Conservation (phyloP, 2,888 invertebrate genomes). For the Netelia melanura region DNA sequence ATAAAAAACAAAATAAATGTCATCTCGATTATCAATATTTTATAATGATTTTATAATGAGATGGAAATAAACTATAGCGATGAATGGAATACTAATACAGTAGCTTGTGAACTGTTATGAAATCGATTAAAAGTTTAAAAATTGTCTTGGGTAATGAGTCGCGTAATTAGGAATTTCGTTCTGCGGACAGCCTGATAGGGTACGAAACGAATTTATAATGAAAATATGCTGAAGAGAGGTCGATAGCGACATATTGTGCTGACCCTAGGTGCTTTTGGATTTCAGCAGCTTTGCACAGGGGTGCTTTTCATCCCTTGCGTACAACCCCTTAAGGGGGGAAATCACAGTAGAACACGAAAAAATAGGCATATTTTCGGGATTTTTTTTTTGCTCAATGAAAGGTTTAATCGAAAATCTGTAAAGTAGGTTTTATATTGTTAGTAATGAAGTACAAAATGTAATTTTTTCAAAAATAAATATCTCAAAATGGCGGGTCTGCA, state of each 20-base stretch:
- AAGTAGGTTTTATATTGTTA: too few species aligned
- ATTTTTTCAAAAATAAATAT: too few species aligned
- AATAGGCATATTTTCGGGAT: too few species aligned
- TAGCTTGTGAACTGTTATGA: background rate
- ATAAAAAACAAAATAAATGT: background rate
- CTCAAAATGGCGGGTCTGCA: too few species aligned
- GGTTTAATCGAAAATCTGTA: too few species aligned
- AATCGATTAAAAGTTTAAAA: background rate
- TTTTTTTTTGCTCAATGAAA: too few species aligned
- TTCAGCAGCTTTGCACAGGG: background rate
- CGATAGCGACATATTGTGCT: background rate
- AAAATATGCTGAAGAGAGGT: slow-evolving; percentile 25
- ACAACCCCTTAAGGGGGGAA: background rate
- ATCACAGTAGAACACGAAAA: too few species aligned
- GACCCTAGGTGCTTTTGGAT: background rate
- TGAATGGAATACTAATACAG: background rate
- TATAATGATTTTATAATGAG: background rate
- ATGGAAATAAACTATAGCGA: background rate
- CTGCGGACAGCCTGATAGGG: slow-evolving; percentile 27
- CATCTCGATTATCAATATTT: background rate
- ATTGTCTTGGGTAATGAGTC: background rate
- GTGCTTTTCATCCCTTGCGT: background rate
- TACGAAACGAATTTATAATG: slow-evolving; percentile 35
- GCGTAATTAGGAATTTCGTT: background rate
- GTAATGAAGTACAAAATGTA: too few species aligned